Base-by-base conservation (phyloP, 2,113 vertebrate species). In the Crotalus horridus region DNA sequence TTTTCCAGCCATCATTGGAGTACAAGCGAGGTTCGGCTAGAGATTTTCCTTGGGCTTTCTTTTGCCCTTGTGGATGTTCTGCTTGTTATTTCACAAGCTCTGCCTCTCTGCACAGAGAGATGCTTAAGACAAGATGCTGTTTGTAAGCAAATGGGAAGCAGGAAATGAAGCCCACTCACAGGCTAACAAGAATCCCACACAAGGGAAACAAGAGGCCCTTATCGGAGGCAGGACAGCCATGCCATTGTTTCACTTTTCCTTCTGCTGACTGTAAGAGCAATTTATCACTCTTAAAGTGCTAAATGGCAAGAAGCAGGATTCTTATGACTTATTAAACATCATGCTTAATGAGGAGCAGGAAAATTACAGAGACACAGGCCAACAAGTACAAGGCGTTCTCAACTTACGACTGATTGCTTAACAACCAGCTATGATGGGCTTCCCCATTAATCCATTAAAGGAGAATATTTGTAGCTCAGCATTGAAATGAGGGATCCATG, bases 161-260 rank as follows among this genome's bases (percentile, higher is more conserved):
- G 89, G 88, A 86, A 90, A 93, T 53, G 46, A 56, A 64, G 21
- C 92, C 92, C 89, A 90, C 92, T 90, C 92, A 39, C n/a, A 43
- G 56, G 46, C 81, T 90, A 87, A 93, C 92, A 93, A 93, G 89
- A 20, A 33, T 48, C 89, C 92, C 39, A 93, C 92, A 24, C 89
- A 55, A 21, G 26, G 33, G 53, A 90, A 64, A 90, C 33, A 90
- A 93, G 92, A 55, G 89, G 81, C 89, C 56, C 51, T 90, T 90
- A 43, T 93, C 9, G 54, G 3, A 15, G n/a, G 0, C 9, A 85
- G 89, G 88, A 90, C 92, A 93, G 92, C 89, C 3, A 48, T 54
- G 53, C 26, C 85, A 29, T 90, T 90, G 92, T 87, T 90, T 64
- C 9, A 1, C 17, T 87, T 90, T 90, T 29, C 89, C 12, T 29